Evolutionary conservation across 1,140 invertebrate species (phyloP).

Genomic region (Drosophila nannoptera): DNA sequence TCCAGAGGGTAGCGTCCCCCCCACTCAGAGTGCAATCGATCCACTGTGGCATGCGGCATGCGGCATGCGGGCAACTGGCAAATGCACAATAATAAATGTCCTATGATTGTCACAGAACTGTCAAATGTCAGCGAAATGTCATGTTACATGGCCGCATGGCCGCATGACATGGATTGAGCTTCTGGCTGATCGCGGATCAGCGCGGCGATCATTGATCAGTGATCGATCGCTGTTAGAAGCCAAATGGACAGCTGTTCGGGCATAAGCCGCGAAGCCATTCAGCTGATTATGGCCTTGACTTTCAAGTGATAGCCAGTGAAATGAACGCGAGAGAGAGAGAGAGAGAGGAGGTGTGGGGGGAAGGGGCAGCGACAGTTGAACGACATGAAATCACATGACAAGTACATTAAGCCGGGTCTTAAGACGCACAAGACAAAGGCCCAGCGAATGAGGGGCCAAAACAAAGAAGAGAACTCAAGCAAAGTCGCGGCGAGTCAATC

Average conservation of each 20-base stretch:
- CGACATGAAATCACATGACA: slow-evolving; percentile 9
- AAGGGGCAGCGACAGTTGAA: slow-evolving; percentile 13
- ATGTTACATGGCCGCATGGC: slow-evolving; percentile 27
- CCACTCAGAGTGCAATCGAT: not conserved
- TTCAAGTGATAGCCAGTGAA: slow-evolving; percentile 52
- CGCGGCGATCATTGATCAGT: slow-evolving; percentile 16
- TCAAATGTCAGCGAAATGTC: slow-evolving; percentile 67
- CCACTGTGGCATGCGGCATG: not conserved
- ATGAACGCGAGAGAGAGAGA: slow-evolving; percentile 20
- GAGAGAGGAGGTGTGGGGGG: not conserved
- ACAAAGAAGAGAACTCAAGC: slow-evolving; percentile 29
- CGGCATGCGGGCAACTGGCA: slow-evolving; percentile 28
- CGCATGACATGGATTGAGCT: slow-evolving; percentile 47
- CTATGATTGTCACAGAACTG: slow-evolving; percentile 53
- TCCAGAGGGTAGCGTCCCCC: too few species aligned
- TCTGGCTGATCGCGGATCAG: slow-evolving; percentile 29
- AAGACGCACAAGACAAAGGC: slow-evolving; percentile 37
- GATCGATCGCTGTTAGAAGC: slow-evolving; percentile 31
- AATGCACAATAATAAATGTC: slow-evolving; percentile 63
- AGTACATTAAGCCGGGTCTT: slow-evolving; percentile 28
- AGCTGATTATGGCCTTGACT: slow-evolving; percentile 52
- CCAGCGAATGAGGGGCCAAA: slow-evolving; percentile 36
- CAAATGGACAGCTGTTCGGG: slow-evolving; percentile 41
- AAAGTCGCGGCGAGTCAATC: slow-evolving; percentile 44
- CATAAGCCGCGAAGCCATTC: slow-evolving; percentile 17